Base-by-base conservation (phyloP, 2,797 vertebrate species). In the Crocidura indochinensis region DNA sequence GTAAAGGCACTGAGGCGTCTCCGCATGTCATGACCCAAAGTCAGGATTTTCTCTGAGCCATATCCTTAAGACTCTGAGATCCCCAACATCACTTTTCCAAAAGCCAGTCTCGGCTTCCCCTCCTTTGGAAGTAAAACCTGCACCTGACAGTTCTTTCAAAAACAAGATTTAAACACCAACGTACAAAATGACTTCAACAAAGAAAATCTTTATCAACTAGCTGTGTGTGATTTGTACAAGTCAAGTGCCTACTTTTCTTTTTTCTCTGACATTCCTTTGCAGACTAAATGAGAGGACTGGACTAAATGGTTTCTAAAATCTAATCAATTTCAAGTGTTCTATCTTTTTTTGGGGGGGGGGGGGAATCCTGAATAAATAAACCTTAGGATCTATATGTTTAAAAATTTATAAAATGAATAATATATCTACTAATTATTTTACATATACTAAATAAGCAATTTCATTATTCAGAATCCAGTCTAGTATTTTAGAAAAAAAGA, bases 1-100 rank as follows among this genome's bases (percentile, higher is more conserved):
- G 14, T 62, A 74, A 93, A 94, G 64, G 56, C 62, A 82, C 62
- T 22, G 47, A 77, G 29, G 10, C 26, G 0, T 84, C 64, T 79
- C 62, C 46, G 56, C 3, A 44, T 87, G 64, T 92, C 93, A 92
- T 79, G 47, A 94, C 88, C 64, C 75, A 88, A 85, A 90, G 88
- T 92, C 88, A 83, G 90, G 90, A 93, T 93, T 87, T 91, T 46
- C 91, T 91, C 89, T 95, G 51, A 93, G 71, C 71, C 56, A n/a
- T 53, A 44, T 76, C 87, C 75, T 93, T 92, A 91, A 91, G 72
- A 92, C 82, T 81, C 71, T 92, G 87, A 94, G 79, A 92, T 91
- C 72, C 82, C 69, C 27, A 44, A 71, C 72, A 87, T 91, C 47
- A 92, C 68, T 91, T 94, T 92, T 83, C 72, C 84, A 84, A 88